These are phyloP conservation scores for Trichacis sp. DNA, from an alignment of 2,888 invertebrate species.

Conservation along the genomic window DNA sequence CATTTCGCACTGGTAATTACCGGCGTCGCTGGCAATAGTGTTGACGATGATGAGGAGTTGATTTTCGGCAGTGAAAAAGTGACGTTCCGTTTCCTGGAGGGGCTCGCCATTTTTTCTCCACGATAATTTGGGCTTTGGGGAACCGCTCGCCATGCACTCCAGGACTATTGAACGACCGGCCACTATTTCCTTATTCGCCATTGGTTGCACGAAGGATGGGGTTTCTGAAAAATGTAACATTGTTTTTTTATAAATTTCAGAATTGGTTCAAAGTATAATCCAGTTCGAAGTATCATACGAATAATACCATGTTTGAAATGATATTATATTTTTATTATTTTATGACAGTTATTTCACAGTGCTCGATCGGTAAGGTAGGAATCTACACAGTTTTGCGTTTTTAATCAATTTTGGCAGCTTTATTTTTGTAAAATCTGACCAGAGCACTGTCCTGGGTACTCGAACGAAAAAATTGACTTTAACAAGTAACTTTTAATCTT, in stretches of 20 bases:
- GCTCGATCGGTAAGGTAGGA: no score
- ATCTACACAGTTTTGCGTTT: no score
- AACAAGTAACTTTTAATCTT: no score
- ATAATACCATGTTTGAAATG: no score
- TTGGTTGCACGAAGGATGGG: constrained; percentile 87
- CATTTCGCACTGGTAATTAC: constrained; percentile 90
- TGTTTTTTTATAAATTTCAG: constrained; percentile 4
- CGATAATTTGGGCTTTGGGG: constrained; percentile 82
- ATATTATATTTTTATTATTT: no score
- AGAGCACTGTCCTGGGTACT: no score
- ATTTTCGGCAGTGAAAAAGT: constrained; percentile 88
- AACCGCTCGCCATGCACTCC: constrained; percentile 88
- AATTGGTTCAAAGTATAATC: no score
- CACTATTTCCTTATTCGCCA: constrained; percentile 86
- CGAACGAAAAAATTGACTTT: no score
- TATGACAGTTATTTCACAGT: no score
- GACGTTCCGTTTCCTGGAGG: constrained; percentile 80
- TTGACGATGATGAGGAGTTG: constrained; percentile 90
- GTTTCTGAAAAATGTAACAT: constrained; percentile 73
- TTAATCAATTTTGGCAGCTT: no score
- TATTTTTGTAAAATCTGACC: no score
- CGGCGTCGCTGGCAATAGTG: constrained; percentile 82
- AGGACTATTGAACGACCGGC: constrained; percentile 88
- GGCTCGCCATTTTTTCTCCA: constrained; percentile 89
- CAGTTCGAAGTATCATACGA: no score